Percentiles rank a stretch among this genome's conserved stretches.
These are phyloP conservation scores for Nothocercus nigrocapillus DNA, from an alignment of 2,113 vertebrate species.

Conservation along the genomic window DNA sequence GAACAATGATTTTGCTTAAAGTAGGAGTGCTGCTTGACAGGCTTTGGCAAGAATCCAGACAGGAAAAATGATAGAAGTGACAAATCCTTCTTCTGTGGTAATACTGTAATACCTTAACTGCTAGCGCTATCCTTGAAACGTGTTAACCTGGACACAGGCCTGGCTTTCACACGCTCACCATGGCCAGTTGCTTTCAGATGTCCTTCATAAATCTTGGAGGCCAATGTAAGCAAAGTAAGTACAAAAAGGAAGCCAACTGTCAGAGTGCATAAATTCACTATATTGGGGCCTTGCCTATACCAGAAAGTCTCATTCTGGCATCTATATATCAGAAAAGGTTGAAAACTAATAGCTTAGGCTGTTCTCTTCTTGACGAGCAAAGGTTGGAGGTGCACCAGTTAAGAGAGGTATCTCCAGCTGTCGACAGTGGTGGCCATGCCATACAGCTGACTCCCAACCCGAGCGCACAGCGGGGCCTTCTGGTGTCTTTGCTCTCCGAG, in stretches of 20 bases:
- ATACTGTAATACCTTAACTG: neutral
- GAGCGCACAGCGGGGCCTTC: neutral
- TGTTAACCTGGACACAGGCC: neutral
- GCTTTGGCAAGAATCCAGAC: neutral
- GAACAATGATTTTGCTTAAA: neutral
- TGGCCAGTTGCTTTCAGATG: neutral
- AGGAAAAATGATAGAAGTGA: neutral
- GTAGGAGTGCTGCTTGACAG: neutral
- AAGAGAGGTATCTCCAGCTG: neutral
- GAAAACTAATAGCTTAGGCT: neutral
- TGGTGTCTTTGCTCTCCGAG: neutral
- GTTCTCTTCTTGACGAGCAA: neutral
- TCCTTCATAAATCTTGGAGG: neutral
- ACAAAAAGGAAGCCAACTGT: neutral
- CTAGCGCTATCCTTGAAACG: neutral
- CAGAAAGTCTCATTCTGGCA: neutral
- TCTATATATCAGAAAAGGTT: neutral
- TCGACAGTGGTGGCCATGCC: neutral
- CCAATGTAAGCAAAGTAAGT: neutral
- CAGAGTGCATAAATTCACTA: neutral
- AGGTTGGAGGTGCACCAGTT: neutral
- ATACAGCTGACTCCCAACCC: neutral
- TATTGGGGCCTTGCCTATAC: neutral
- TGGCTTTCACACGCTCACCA: neutral
- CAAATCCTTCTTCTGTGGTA: neutral